phyloP scores from a whole-genome alignment of 1,140 invertebrate genomes.

The Xylocopa sonorina region DNA sequence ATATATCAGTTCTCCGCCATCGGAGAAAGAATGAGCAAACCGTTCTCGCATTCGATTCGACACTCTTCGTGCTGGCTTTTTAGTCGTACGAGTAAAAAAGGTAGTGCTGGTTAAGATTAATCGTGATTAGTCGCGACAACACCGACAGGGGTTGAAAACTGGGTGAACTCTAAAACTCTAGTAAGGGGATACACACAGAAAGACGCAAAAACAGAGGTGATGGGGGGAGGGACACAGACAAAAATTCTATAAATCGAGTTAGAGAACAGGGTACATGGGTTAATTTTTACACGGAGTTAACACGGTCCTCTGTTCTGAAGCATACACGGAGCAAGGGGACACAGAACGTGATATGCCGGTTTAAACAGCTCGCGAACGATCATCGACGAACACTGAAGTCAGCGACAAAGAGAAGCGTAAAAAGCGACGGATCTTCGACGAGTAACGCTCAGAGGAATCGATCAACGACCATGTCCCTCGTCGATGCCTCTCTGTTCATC shows the following conservation, averaged over 20 bases:
- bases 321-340: conserved; percentile 36
- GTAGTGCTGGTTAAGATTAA: not conserved
- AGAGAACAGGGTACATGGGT: conserved; percentile 8
- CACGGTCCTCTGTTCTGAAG: conserved; percentile 29
- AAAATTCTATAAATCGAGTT: conserved; percentile 5
- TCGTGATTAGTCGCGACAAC: not conserved
- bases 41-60: too few species aligned
- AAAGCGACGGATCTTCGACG: conserved; percentile 54
- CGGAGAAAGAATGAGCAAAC: too few species aligned
- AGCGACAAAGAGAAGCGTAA: conserved; percentile 48
- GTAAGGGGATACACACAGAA: not conserved
- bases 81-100: too few species aligned
- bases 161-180: too few species aligned
- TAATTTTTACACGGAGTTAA: not conserved
- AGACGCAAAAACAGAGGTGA: not conserved
- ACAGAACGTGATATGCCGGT: not conserved
- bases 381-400: conserved; percentile 59
- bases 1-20: conserved; percentile 40
- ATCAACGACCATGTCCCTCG: not conserved
- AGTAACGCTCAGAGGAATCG: not conserved
- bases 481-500: not conserved
- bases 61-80: too few species aligned
- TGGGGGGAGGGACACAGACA: not conserved
- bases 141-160: not conserved
- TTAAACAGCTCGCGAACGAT: conserved; percentile 51